Base-by-base conservation (phyloP, 1,140 invertebrate genomes). In the Drosophila parvula region DNA sequence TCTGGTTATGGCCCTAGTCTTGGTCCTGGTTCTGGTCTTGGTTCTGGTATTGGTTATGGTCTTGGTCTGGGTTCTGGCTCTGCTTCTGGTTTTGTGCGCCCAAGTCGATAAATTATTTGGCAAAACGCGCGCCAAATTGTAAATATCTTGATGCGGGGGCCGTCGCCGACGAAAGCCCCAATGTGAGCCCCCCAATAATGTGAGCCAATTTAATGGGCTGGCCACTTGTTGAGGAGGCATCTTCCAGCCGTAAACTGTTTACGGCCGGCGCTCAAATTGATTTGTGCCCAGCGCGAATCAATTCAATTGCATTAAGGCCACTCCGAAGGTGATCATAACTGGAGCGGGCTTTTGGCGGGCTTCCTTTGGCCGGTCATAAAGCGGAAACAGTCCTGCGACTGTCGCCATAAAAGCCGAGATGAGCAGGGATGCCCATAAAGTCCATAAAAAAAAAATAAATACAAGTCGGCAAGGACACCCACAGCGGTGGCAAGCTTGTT, bases 51-150 rank as follows among this genome's bases (percentile, higher is more conserved):
- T n/a, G n/a, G n/a, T n/a, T n/a, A n/a, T 22, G 34, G 30, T 16
- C 43, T 12, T 18, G 9, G 16, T 43, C 9, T 3, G 10, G 36
- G 36, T 12, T 5, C 10, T 44, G 16, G 16, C 18, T 10, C 16
- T 18, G 10, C 4, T 53, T 22, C 53, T 48, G 45, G 40, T 36
- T 43, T 30, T 41, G 27, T 57, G 51, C 22, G 4, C 16, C 43
- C 48, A 45, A 64, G 70, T 84, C 80, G 67, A 89, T 89, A 83
- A 81, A 83, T 81, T 84, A 81, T 76, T 82, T 76, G 61, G 69
- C 58, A 78, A 68, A 68, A 36, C 50, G 79, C 67, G 78, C 60
- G 50, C 61, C 71, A 67, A 74, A 74, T 74, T 83, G 73, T 58
- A 86, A 86, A 81, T 85, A 60, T 50, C 56, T 71, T 41, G 47